Base-by-base conservation (phyloP, 2,888 invertebrate species). In the Nebria brevicollis region DNA sequence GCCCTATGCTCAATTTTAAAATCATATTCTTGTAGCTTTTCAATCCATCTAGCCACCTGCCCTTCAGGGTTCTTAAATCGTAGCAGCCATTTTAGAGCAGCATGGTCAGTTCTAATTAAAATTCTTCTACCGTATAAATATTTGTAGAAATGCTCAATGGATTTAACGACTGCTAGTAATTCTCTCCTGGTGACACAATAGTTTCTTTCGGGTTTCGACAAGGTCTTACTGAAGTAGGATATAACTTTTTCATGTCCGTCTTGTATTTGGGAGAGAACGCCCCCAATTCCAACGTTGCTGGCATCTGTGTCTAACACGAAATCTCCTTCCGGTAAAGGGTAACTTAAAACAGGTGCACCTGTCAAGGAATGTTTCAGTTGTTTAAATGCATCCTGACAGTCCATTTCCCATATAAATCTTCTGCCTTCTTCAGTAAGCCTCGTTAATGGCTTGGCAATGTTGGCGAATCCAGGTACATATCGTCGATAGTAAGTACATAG, bases 11-110 rank as follows among this genome's bases (percentile, higher is more conserved):
- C 66, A 4, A 85, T 84, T 13, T 85, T 81, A 68, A 85, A 86
- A 54, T 87, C 84, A 77, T 84, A 86, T 42, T 84, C 83, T 54
- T 85, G 85, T 1, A 87, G 83, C 43, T 83, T 77, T 81, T 87
- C 85, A 2, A 87, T 75, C 86, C 86, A 88, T 77, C 86, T 20
- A 1, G 20, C 20, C 20, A 20, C 20, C 20, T 20, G 20, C 20
- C 20, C 20, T 20, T 20, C 20, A 0, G 86, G 86, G 75, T 85
- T 85, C 75, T 86, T 85, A 65, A 87, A 86, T 25, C 85, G 84
- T 42, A 86, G 78, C 1, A 87, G 82, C 86, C 86, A 88, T 72
- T 84, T 84, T 4, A 87, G 77, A 0, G 86, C 84, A 2, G 85
- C 85, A 82, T 87, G 86, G 75, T 87, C 86, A 0, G 87, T 87